Evolutionary conservation across 2,888 invertebrate species (phyloP).

Genomic region (Phengaris arion): DNA sequence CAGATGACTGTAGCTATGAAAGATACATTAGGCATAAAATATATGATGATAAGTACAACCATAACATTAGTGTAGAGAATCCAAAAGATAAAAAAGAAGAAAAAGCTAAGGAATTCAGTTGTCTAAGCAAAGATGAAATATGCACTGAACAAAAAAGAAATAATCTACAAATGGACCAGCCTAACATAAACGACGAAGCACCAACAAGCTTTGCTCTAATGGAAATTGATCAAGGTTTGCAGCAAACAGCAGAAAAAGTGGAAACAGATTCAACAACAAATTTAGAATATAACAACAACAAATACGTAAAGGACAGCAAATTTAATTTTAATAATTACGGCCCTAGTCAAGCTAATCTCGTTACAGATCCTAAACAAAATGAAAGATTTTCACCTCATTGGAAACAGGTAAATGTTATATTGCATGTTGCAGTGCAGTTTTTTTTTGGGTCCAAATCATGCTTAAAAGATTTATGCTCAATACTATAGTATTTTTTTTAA

Average conservation of each 20-base stretch:
- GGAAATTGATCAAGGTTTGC: neutral
- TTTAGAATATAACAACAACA: constrained; percentile 4
- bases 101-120: neutral
- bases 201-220: neutral
- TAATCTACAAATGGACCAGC: neutral
- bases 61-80: neutral
- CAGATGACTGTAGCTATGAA: neutral
- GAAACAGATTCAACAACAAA: neutral
- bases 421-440: too few relatives aligned
- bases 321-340: neutral
- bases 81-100: neutral
- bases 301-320: neutral
- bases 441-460: too few relatives aligned
- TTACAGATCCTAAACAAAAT: neutral
- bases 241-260: neutral
- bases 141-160: neutral
- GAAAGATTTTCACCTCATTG: constrained; percentile 2
- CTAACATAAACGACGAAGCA: neutral
- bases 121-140: neutral
- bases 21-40: neutral
- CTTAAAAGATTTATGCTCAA: too few relatives aligned
- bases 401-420: constrained; percentile 15
- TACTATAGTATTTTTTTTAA: neutral
- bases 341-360: neutral
- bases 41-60: neutral